A percentile compares a stretch with the other conserved stretches of the same genome.
These are phyloP conservation scores for Osmoderma eremita DNA, from an alignment of 2,888 invertebrate species.

Conservation along the genomic window DNA sequence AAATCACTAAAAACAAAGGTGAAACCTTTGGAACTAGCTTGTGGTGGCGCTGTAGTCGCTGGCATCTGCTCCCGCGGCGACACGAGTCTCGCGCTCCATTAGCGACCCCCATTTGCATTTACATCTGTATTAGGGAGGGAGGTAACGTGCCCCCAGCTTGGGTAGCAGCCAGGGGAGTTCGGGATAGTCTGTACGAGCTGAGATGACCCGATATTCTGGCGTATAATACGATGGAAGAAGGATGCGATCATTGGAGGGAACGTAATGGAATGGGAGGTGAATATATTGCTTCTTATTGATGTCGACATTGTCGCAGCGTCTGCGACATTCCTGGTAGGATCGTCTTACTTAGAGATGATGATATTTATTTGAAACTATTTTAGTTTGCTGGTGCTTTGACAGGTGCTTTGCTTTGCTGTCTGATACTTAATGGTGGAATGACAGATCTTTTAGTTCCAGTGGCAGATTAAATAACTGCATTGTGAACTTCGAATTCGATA, in stretches of 20 bases:
- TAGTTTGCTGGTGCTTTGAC: neutral
- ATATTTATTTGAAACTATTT: constrained; percentile 17
- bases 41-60: constrained; percentile 10
- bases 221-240: neutral
- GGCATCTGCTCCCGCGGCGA: constrained; percentile 13
- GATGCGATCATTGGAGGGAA: neutral
- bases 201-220: constrained; percentile 45
- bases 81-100: constrained; percentile 50
- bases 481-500: too few species aligned
- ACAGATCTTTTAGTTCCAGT: too few species aligned
- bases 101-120: constrained; percentile 60
- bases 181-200: too few species aligned
- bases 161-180: constrained; percentile 55
- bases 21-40: constrained; percentile 10
- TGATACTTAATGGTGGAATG: too few species aligned
- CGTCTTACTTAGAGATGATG: constrained; percentile 23
- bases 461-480: too few species aligned
- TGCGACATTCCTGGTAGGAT: neutral
- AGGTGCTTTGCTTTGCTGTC: too few species aligned
- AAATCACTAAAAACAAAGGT: constrained; percentile 37
- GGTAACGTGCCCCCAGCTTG: constrained; percentile 41
- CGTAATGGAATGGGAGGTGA: constrained; percentile 9
- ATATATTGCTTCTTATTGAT: constrained; percentile 30
- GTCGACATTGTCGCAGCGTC: constrained; percentile 2
- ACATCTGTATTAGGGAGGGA: constrained; percentile 58